A percentile compares a stretch with the other conserved stretches of the same genome.
phyloP scores from a whole-genome alignment of 2,797 vertebrate genomes.

The Lagodon rhomboides region DNA sequence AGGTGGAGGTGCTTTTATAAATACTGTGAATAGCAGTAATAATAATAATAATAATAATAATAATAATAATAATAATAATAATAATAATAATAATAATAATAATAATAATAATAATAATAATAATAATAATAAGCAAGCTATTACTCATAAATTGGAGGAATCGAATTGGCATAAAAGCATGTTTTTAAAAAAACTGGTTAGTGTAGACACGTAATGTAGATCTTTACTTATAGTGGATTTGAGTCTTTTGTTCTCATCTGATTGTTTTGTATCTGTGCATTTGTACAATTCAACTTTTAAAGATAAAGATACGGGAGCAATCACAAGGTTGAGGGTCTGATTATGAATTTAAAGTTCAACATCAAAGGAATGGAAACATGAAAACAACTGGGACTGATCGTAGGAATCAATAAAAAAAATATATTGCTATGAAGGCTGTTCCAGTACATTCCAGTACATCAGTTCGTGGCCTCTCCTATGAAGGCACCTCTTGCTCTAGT shows the following conservation, averaged over 20 bases:
- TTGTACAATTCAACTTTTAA: neutral
- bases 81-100: neutral
- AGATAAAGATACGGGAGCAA: neutral
- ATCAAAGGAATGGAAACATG: neutral
- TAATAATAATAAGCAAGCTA: neutral
- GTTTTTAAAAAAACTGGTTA: neutral
- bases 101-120: neutral
- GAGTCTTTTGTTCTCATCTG: neutral
- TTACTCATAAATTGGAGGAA: neutral
- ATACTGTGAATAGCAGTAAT: too few relatives aligned
- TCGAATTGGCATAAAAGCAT: neutral
- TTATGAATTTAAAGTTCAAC: neutral
- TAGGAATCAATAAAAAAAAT: neutral
- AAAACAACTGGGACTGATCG: neutral
- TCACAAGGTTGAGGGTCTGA: neutral
- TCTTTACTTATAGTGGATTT: too few relatives aligned
- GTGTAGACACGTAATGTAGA: neutral
- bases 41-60: neutral
- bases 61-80: neutral
- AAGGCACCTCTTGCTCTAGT: neutral
- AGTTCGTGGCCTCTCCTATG: neutral
- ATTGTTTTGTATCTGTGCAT: neutral
- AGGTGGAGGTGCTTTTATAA: too few relatives aligned
- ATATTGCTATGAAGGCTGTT: neutral
- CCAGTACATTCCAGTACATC: neutral